Evolutionary conservation across 2,888 invertebrate genomes (phyloP).

Genomic region (Parnassius orleans): DNA sequence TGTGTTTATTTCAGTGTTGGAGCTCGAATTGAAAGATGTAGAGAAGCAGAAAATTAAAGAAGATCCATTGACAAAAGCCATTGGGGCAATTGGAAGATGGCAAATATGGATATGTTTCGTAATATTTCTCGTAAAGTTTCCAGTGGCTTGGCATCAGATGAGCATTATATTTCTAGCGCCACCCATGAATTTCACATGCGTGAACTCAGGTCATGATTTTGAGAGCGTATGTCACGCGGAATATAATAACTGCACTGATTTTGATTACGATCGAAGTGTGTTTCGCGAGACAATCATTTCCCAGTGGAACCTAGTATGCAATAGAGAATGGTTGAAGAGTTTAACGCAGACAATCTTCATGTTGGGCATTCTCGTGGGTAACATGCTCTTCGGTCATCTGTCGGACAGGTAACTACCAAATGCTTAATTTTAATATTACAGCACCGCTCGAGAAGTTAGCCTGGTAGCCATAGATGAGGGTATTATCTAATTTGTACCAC

Average conservation of each 20-base stretch:
- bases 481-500: too few relatives aligned
- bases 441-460: too few relatives aligned
- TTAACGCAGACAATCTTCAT: conserved; percentile 89
- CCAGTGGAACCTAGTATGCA: conserved; percentile 89
- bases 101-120: conserved; percentile 86
- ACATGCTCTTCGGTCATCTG: conserved; percentile 86
- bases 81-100: conserved; percentile 88
- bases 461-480: too few relatives aligned
- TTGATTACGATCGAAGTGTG: conserved; percentile 82
- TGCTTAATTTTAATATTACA: too few relatives aligned
- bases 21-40: conserved; percentile 55
- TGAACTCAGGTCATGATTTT: conserved; percentile 48
- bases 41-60: conserved; percentile 53
- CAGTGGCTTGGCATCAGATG: conserved; percentile 90
- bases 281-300: conserved; percentile 87
- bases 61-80: conserved; percentile 85
- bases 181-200: conserved; percentile 81
- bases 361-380: conserved; percentile 88
- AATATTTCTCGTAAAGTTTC: conserved; percentile 87
- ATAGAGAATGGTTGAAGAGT: conserved; percentile 83
- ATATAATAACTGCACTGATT: conserved; percentile 71
- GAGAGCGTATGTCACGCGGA: conserved; percentile 71
- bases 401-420: conserved; percentile 83
- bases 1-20: conserved; percentile 60
- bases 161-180: conserved; percentile 89